Percentiles rank a stretch among this genome's conserved stretches.
phyloP scores from a whole-genome alignment of 2,888 invertebrate species.

The Leptinotarsa tumamoca region DNA sequence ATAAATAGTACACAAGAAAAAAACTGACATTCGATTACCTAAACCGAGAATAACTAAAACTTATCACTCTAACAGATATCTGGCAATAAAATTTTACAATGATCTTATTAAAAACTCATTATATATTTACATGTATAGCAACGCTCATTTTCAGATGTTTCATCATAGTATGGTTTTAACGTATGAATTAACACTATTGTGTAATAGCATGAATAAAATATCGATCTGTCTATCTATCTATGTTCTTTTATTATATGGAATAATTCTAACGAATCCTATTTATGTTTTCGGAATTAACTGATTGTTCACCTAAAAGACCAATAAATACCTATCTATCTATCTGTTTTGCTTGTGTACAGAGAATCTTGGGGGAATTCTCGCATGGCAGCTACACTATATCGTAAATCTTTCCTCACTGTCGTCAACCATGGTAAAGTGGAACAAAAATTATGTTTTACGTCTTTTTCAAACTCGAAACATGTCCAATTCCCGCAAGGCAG shows the following conservation, averaged over 20 bases:
- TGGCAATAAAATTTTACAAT: background rate
- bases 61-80: background rate
- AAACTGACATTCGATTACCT: background rate
- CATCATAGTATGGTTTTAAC: background rate
- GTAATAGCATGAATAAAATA: background rate
- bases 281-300: too few relatives aligned
- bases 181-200: background rate
- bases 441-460: too few relatives aligned
- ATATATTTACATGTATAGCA: background rate
- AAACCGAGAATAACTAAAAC: background rate
- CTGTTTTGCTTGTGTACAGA: too few relatives aligned
- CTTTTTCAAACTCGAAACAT: too few relatives aligned
- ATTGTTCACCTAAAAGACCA: too few relatives aligned
- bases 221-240: background rate
- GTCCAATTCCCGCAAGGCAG: too few relatives aligned
- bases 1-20: background rate
- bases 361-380: too few relatives aligned
- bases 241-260: background rate
- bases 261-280: too few relatives aligned
- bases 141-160: background rate
- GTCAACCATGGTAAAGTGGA: too few relatives aligned
- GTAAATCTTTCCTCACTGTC: too few relatives aligned
- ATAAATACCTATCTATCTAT: too few relatives aligned
- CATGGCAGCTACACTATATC: too few relatives aligned
- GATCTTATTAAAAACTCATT: background rate